Conservation (phyloP, 2,113 vertebrate species). For the Mustela nigripes region DNA sequence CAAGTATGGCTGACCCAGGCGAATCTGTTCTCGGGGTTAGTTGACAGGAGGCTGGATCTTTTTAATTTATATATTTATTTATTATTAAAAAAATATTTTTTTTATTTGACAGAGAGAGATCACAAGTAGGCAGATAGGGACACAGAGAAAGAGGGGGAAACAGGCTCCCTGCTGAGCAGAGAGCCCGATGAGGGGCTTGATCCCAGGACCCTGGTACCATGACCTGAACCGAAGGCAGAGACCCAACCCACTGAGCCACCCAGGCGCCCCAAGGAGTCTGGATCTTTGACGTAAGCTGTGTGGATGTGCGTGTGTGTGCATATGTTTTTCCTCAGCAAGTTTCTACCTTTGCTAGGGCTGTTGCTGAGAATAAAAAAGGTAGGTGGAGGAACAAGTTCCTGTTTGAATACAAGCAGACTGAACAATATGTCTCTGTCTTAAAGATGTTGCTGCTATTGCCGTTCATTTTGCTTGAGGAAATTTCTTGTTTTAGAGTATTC, state of each 20-base stretch:
- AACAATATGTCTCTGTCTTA: conserved; percentile 29
- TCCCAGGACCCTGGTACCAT: no score
- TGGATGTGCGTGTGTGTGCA: background rate
- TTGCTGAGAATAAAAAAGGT: background rate
- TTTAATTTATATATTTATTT: background rate
- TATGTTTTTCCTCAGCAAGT: background rate
- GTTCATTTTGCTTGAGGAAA: conserved; percentile 30
- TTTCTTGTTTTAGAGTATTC: background rate
- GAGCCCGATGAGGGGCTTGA: no score
- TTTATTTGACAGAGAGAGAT: no score
- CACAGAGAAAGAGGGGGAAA: no score
- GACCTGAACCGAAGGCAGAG: no score
- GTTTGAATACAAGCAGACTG: background rate
- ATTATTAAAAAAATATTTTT: no score
- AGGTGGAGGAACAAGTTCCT: background rate
- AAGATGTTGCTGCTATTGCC: background rate
- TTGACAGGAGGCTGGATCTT: background rate
- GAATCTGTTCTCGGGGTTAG: background rate
- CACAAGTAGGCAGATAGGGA: no score
- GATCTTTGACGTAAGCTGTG: background rate
- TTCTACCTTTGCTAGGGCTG: background rate
- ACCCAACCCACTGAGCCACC: no score
- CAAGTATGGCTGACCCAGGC: background rate
- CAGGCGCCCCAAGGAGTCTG: background rate
- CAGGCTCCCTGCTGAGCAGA: no score